These are phyloP conservation scores for Pristiophorus japonicus DNA, from an alignment of 2,113 vertebrate genomes.

Conservation along the genomic window DNA sequence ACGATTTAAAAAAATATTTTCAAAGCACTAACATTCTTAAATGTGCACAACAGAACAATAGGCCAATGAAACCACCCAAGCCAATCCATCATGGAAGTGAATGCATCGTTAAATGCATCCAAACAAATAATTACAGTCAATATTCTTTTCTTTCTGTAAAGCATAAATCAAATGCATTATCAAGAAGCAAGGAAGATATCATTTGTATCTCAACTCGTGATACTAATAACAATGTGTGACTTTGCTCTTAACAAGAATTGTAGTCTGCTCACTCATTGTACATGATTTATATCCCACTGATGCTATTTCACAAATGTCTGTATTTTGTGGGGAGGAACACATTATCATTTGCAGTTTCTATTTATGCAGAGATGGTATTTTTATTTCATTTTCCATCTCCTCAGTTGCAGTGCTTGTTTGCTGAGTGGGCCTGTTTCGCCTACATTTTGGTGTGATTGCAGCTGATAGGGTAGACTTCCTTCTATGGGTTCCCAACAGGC, in stretches of 20 bases:
- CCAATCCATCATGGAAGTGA: not conserved
- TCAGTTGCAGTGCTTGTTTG: not conserved
- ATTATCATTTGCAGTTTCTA: not conserved
- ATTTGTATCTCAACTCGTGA: not conserved
- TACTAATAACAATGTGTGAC: not conserved
- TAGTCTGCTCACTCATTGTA: not conserved
- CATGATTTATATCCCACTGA: not conserved
- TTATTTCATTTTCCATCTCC: not conserved
- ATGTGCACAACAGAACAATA: not conserved
- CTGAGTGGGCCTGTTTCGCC: not conserved
- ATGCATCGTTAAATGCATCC: not conserved
- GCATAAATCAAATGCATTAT: conserved; percentile 29
- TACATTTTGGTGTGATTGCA: not conserved
- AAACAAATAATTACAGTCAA: not conserved
- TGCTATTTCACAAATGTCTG: not conserved
- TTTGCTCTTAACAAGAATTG: not conserved
- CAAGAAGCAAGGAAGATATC: not conserved
- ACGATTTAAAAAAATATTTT: no score
- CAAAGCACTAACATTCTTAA: not conserved
- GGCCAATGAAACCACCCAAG: not conserved
- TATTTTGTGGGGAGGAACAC: not conserved
- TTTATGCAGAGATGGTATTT: not conserved
- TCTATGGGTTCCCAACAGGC: not conserved
- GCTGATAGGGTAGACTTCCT: not conserved
- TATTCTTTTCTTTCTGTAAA: not conserved